These are phyloP conservation scores for Misgurnus mizolepis DNA, from an alignment of 2,113 vertebrate species.

Conservation along the genomic window DNA sequence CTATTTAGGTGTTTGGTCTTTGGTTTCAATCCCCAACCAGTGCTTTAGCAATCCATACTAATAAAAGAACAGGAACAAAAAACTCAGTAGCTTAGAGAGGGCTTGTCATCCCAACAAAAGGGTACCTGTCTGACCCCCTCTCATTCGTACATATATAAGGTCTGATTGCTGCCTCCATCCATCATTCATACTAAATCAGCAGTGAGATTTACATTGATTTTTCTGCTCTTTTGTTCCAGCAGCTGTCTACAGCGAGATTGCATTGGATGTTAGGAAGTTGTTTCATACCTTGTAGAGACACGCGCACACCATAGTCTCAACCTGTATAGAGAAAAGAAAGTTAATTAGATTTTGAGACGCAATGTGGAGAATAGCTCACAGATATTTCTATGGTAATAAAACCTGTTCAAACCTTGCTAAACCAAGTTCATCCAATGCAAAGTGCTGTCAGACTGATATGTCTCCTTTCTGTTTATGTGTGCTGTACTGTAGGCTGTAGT, in stretches of 20 bases:
- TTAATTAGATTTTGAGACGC: background rate
- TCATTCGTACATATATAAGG: slow-evolving; percentile 7
- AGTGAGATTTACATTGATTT: slow-evolving; percentile 9
- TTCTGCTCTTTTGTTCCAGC: slow-evolving; percentile 15
- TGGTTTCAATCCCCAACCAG: background rate
- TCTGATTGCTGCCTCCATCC: background rate
- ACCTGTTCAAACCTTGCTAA: background rate
- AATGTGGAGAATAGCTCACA: background rate
- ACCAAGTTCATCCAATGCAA: background rate
- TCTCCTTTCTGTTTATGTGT: background rate
- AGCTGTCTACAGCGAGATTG: slow-evolving; percentile 12
- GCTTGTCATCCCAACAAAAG: slow-evolving; percentile 1
- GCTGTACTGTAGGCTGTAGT: background rate
- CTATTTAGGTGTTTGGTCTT: background rate
- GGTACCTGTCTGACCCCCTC: background rate
- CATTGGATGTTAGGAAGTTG: slow-evolving; percentile 1
- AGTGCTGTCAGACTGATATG: background rate
- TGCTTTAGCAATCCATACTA: background rate
- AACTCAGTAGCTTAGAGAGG: slow-evolving; percentile 42
- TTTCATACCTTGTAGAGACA: background rate
- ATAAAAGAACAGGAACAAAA: background rate
- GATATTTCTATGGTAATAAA: background rate
- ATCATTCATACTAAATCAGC: background rate
- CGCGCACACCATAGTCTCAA: background rate
- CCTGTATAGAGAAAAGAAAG: background rate